Base-by-base conservation (phyloP, 2,888 invertebrate species). In the Drosophila mettleri region DNA sequence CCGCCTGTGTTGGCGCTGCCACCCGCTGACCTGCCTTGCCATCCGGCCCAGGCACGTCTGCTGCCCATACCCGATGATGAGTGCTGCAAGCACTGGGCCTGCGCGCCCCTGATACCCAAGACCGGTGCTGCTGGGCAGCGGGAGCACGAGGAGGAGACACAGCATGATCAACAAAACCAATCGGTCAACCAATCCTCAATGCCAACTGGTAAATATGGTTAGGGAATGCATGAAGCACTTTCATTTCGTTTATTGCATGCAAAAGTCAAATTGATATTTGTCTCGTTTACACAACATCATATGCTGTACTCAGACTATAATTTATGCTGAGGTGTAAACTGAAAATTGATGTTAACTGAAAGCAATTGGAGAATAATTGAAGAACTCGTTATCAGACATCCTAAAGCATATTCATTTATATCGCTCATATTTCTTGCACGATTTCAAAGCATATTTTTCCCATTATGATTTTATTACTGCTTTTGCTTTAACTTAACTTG, bases 1-100 rank as follows among this genome's bases (percentile, higher is more conserved):
- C 94, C 96, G 2, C 96, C 96, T 0, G 94, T 97, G 0, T 93
- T 96, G 0, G 95, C 96, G 0, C 84, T 95, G 29, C 97, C 98
- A 0, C 97, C 98, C 0, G 93, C 95, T 31, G 94, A 94, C 58
- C 91, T 98, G 63, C 94, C 94, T 1, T 98, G 98, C 88, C 94
- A 95, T 7, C 94, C 95, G 0, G 93, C 94, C 52, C 93, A 94
- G 77, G 95, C 96, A 16, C 93, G 94, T 7, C 93, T 97, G 0
- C 93, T 94, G 3, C 93, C 94, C 45, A 94, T 94, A 67, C 94
- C 95, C 5, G 95, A 95, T 58, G 97, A 97, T 78, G 96, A 97
- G 69, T 98, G 98, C 65, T 98, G 98, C 91, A 94, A 95, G 85
- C 94, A 95, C 65, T 98, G 98, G 98, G 93, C 93, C 12, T 95